Conservation (phyloP, 1,140 invertebrate species). For the Ostrea denselamellosa region DNA sequence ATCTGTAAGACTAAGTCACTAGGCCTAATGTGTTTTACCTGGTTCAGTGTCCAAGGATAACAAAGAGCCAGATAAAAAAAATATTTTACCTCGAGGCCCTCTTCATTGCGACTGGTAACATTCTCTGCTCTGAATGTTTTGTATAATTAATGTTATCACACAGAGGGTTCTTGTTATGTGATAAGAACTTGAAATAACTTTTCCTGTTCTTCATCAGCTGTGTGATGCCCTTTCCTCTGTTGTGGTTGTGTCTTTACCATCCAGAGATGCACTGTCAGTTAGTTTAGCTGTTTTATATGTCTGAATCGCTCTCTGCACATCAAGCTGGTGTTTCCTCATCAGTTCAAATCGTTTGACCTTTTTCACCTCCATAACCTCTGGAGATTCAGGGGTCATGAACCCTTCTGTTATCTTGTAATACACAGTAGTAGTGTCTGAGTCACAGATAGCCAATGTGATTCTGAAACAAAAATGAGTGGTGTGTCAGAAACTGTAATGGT, state of each 20-base stretch:
- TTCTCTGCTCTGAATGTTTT: not conserved
- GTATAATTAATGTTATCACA: not conserved
- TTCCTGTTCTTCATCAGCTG: not conserved
- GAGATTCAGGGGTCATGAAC: constrained; percentile 53
- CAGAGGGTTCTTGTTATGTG: not conserved
- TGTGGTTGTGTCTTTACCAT: not conserved
- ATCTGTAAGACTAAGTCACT: too few relatives aligned
- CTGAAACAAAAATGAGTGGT: constrained; percentile 46
- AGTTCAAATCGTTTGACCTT: constrained; percentile 42
- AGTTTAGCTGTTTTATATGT: constrained; percentile 11
- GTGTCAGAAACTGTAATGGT: too few relatives aligned
- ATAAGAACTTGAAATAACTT: not conserved
- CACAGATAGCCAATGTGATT: constrained; percentile 57
- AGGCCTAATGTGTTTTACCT: too few relatives aligned
- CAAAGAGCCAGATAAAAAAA: not conserved
- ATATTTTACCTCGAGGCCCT: not conserved
- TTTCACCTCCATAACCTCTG: constrained; percentile 54
- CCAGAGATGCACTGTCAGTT: not conserved
- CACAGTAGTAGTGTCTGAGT: constrained; percentile 56
- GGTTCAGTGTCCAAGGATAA: too few relatives aligned
- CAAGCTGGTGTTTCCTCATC: constrained; percentile 46
- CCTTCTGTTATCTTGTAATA: constrained; percentile 61
- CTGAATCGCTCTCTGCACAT: constrained; percentile 23
- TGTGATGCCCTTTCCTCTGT: not conserved
- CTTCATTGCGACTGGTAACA: not conserved